Conservation (phyloP, 2,797 vertebrate species). For the Arrhamphus sclerolepis region DNA sequence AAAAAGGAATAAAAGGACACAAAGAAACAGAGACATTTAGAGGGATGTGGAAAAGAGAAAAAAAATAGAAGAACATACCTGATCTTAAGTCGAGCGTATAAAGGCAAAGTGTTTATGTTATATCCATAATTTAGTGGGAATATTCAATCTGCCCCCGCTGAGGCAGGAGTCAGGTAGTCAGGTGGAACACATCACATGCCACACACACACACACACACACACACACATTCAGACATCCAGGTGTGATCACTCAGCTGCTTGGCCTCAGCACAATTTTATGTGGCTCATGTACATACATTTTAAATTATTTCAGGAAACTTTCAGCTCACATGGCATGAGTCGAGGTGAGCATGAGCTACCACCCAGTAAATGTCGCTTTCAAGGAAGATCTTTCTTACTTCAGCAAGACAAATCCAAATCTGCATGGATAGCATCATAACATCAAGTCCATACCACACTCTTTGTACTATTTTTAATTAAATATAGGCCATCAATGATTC, state of each 20-base stretch:
- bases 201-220: slow-evolving; percentile 19
- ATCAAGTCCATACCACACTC: no score
- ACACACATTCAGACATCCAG: slow-evolving; percentile 41
- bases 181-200: slow-evolving; percentile 62
- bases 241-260: slow-evolving; percentile 65
- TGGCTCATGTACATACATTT: slow-evolving; percentile 34
- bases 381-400: background rate
- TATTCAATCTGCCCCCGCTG: slow-evolving; percentile 52
- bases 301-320: background rate
- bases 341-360: no score
- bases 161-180: slow-evolving; percentile 73
- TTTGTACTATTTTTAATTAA: no score
- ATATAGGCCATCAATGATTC: no score
- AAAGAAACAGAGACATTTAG: slow-evolving; percentile 44
- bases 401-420: slow-evolving; percentile 2
- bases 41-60: slow-evolving; percentile 43
- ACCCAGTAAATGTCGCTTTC: background rate
- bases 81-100: slow-evolving; percentile 54
- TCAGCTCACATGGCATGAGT: no score
- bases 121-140: slow-evolving; percentile 66
- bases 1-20: slow-evolving; percentile 32
- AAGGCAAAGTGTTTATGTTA: slow-evolving; percentile 63
- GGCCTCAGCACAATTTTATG: slow-evolving; percentile 52
- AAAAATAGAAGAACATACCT: slow-evolving; percentile 52
- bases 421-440: background rate